Percentiles rank a stretch among this genome's conserved stretches.
Evolutionary conservation across 2,888 invertebrate genomes (phyloP).

Genomic region (Plebejus anna): DNA sequence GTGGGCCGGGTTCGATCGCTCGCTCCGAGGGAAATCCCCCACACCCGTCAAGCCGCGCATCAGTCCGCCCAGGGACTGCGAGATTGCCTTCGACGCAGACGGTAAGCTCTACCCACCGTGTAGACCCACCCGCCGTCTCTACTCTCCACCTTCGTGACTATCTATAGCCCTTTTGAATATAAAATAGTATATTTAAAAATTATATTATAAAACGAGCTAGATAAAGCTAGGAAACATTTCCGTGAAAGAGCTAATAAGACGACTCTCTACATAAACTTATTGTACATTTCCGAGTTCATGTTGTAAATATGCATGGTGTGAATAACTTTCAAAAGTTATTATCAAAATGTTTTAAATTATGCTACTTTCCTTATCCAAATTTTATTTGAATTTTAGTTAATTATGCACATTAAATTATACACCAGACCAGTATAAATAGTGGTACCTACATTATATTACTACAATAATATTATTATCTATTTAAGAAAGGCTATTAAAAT

Average conservation of each 20-base stretch:
- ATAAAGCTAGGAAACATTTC: constrained; percentile 25
- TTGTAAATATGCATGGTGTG: constrained; percentile 40
- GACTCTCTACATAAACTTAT: constrained; percentile 57
- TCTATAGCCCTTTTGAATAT: background rate
- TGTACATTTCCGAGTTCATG: constrained; percentile 57
- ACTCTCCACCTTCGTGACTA: constrained; percentile 49
- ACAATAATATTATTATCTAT: no score
- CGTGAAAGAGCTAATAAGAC: constrained; percentile 62
- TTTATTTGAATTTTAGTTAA: no score
- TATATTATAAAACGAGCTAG: constrained; percentile 13
- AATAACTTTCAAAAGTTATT: background rate
- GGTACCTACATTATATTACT: no score
- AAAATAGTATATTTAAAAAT: background rate
- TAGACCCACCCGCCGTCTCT: background rate
- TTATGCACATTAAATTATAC: no score
- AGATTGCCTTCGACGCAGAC: constrained; percentile 87
- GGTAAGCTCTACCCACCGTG: constrained; percentile 74
- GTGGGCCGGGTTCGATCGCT: constrained; percentile 79
- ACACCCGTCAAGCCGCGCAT: constrained; percentile 86
- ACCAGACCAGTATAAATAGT: no score
- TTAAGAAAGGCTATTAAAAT: no score
- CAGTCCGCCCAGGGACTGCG: constrained; percentile 84
- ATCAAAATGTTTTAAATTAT: background rate
- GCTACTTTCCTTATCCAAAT: background rate
- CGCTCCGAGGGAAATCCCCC: constrained; percentile 81